These are phyloP conservation scores for Sebastes wilsoni DNA, from an alignment of 2,797 vertebrate species.

Conservation along the genomic window DNA sequence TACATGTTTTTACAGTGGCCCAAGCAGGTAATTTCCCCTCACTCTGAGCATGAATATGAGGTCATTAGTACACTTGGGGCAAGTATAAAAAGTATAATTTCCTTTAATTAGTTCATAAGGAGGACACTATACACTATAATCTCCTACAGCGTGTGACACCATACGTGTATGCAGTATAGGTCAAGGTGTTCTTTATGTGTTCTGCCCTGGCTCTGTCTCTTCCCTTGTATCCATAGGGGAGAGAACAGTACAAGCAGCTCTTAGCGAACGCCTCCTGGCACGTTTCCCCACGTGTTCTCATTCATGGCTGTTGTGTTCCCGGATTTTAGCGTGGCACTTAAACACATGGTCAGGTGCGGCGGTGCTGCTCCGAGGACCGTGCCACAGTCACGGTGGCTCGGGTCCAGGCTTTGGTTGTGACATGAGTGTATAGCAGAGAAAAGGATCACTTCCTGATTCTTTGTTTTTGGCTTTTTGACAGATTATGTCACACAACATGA, in stretches of 20 bases:
- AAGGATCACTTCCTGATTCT: not conserved
- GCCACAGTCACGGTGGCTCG: conserved; percentile 36
- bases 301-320: conserved; percentile 40
- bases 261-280: conserved; percentile 47
- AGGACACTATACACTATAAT: conserved; percentile 37
- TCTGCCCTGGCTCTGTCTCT: conserved; percentile 2
- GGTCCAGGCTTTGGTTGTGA: conserved; percentile 33
- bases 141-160: conserved; percentile 24
- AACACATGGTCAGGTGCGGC: conserved; percentile 63
- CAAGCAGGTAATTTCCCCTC: not conserved
- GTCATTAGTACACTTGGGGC: conserved; percentile 50
- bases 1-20: not conserved
- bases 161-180: conserved; percentile 37
- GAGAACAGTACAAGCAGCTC: conserved; percentile 34
- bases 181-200: conserved; percentile 41
- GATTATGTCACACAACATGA: not conserved
- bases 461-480: not conserved
- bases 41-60: conserved; percentile 26
- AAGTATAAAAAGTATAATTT: conserved; percentile 55
- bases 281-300: conserved; percentile 41
- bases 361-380: conserved; percentile 42
- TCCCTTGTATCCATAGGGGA: conserved; percentile 37
- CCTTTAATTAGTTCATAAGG: conserved; percentile 61
- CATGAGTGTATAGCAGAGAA: not conserved
- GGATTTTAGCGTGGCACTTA: conserved; percentile 48